These are phyloP conservation scores for Itoplectis maculator DNA, from an alignment of 2,888 invertebrate species.

Conservation along the genomic window DNA sequence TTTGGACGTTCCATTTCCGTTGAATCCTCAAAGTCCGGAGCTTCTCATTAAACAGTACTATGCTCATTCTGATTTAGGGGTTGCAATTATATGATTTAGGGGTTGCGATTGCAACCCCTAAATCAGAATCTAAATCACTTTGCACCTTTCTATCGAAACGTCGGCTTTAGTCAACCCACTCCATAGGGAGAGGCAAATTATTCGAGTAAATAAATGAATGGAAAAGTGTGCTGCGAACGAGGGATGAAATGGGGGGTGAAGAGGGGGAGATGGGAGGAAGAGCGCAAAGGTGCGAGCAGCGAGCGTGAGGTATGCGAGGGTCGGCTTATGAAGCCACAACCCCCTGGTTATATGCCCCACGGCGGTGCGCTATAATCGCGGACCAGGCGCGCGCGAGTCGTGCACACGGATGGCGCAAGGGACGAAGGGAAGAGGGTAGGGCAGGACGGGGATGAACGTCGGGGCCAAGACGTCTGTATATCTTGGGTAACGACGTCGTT, in stretches of 20 bases:
- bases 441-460: constrained; percentile 75
- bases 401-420: constrained; percentile 50
- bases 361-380: constrained; percentile 81
- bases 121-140: too few relatives aligned
- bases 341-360: constrained; percentile 76
- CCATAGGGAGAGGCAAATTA: background rate
- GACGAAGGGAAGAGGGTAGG: constrained; percentile 54
- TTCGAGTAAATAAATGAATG: constrained; percentile 25
- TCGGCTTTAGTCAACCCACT: too few relatives aligned
- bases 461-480: constrained; percentile 81
- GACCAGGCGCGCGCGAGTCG: constrained; percentile 64
- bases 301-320: constrained; percentile 76
- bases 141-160: too few relatives aligned
- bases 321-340: constrained; percentile 82
- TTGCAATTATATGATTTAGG: too few relatives aligned
- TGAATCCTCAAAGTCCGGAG: background rate
- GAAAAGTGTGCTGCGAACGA: constrained; percentile 16
- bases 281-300: constrained; percentile 45
- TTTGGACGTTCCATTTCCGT: background rate
- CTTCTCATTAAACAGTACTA: background rate
- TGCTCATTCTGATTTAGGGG: background rate
- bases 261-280: constrained; percentile 27
- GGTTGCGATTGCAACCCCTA: too few relatives aligned
- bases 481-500: constrained; percentile 83
- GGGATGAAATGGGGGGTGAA: too few relatives aligned